Evolutionary conservation across 2,797 vertebrate genomes (phyloP).

Genomic region (Spheniscus humboldti): DNA sequence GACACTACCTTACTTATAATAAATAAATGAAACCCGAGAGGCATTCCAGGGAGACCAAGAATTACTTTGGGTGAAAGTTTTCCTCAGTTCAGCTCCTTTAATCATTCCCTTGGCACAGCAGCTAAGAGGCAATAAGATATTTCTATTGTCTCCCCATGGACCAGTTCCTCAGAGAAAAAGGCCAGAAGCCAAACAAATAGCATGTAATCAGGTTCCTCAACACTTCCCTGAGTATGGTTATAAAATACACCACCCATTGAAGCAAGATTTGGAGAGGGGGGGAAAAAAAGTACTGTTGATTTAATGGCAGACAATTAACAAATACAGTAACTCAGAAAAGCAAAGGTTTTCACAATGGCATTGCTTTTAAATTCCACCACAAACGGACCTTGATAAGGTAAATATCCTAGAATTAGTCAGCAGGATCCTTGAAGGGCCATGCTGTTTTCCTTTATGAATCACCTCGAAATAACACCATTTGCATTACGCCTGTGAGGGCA

Average conservation of each 20-base stretch:
- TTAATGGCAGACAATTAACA: background rate
- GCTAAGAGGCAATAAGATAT: background rate
- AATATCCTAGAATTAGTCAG: conserved; percentile 30
- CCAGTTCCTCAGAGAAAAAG: background rate
- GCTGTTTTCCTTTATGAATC: conserved; percentile 37
- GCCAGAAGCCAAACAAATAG: background rate
- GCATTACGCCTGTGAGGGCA: background rate
- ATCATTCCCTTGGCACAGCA: background rate
- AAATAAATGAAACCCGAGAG: background rate
- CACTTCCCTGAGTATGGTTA: background rate
- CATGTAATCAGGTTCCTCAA: background rate
- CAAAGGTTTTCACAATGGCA: background rate
- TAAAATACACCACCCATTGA: background rate
- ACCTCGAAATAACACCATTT: background rate
- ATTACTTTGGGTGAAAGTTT: background rate
- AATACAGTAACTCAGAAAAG: background rate
- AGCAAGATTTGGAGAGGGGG: background rate
- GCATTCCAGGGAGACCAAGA: background rate
- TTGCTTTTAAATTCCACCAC: background rate
- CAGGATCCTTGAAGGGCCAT: conserved; percentile 23
- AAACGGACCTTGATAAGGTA: background rate
- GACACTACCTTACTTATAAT: background rate
- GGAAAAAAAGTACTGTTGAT: background rate
- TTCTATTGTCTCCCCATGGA: background rate
- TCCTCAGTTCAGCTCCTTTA: background rate